Percentiles rank a stretch among this genome's conserved stretches.
phyloP scores from a whole-genome alignment of 2,888 invertebrate species.

The Malachius bipustulatus region DNA sequence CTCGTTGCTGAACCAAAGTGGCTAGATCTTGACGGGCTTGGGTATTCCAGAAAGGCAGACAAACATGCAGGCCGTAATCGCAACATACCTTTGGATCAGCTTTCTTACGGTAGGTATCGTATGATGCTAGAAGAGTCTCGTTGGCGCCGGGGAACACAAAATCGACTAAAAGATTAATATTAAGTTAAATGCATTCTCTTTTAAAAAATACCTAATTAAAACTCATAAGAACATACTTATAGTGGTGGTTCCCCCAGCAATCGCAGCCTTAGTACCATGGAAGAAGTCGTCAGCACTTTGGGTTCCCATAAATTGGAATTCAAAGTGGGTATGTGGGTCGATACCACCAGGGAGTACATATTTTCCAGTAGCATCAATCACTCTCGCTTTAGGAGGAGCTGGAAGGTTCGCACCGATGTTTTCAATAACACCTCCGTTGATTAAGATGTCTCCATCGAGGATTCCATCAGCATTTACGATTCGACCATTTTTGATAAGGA shows the following conservation, averaged over 20 bases:
- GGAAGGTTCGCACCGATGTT: constrained; percentile 71
- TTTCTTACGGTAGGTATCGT: constrained; percentile 71
- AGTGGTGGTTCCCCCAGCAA: constrained; percentile 93
- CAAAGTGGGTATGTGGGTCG: constrained; percentile 89
- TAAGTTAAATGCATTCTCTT: too few species aligned
- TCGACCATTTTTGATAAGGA: constrained; percentile 80
- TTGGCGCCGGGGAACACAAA: constrained; percentile 67
- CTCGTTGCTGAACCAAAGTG: constrained; percentile 58
- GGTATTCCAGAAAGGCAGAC: constrained; percentile 76
- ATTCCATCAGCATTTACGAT: constrained; percentile 85
- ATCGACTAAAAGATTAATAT: too few species aligned
- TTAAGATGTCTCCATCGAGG: constrained; percentile 77
- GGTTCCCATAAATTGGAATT: constrained; percentile 79
- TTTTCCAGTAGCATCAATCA: constrained; percentile 82
- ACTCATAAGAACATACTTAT: too few species aligned
- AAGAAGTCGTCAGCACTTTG: constrained; percentile 85
- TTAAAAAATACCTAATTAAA: too few species aligned
- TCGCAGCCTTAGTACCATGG: constrained; percentile 81
- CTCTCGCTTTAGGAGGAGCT: constrained; percentile 76
- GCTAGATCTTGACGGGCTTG: constrained; percentile 72
- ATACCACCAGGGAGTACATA: constrained; percentile 85
- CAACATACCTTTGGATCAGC: constrained; percentile 92
- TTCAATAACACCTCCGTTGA: constrained; percentile 88
- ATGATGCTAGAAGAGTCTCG: constrained; percentile 74
- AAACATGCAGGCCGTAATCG: constrained; percentile 84